phyloP scores from a whole-genome alignment of 1,140 invertebrate species.

The Reticulitermes speratus region DNA sequence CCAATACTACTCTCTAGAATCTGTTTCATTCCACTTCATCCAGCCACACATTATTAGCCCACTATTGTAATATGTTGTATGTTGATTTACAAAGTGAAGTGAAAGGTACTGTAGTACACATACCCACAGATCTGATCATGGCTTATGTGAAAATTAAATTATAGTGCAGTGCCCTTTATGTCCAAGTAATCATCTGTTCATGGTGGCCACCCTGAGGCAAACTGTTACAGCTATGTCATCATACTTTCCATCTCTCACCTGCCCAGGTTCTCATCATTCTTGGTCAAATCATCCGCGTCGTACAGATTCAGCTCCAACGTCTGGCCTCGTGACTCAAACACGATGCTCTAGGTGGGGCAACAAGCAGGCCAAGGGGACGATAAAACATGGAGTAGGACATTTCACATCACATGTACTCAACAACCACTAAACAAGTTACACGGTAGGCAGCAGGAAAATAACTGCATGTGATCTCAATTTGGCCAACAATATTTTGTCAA shows the following conservation, averaged over 20 bases:
- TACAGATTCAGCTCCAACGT: constrained; percentile 72
- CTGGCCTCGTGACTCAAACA: constrained; percentile 64
- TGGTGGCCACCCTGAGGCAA: constrained; percentile 4
- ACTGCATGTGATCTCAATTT: no score
- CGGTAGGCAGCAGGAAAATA: background rate
- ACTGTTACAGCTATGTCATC: background rate
- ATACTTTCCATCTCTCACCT: constrained; percentile 60
- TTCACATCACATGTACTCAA: constrained; percentile 8
- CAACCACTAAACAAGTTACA: background rate
- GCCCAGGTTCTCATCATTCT: constrained; percentile 78
- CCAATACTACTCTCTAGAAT: no score
- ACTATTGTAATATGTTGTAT: no score
- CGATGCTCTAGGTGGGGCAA: constrained; percentile 42
- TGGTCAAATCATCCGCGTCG: constrained; percentile 79
- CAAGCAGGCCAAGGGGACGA: constrained; percentile 19
- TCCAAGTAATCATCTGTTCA: background rate
- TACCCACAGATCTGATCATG: no score
- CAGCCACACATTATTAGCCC: no score
- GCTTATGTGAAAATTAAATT: background rate
- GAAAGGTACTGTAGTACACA: no score
- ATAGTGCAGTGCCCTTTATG: background rate
- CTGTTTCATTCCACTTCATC: no score
- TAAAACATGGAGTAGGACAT: constrained; percentile 2
- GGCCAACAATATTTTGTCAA: no score
- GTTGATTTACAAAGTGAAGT: no score